phyloP scores from a whole-genome alignment of 2,797 vertebrate genomes.

The Psittacula echo region DNA sequence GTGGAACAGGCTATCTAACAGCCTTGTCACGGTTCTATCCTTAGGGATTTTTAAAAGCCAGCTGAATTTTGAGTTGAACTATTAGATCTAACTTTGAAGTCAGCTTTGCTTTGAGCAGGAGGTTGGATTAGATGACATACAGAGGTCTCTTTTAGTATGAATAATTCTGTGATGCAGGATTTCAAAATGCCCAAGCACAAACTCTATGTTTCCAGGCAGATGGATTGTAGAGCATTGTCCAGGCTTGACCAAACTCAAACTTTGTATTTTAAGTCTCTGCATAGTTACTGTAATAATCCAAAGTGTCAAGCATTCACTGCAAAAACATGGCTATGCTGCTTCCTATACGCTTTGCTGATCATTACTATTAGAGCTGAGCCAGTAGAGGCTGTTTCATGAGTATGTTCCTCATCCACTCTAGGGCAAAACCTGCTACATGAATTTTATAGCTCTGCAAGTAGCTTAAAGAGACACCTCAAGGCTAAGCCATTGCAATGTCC shows the following conservation, averaged over 20 bases:
- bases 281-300: neutral
- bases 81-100: slow-evolving; percentile 7
- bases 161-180: neutral
- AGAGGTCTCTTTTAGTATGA: neutral
- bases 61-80: neutral
- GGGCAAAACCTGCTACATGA: neutral
- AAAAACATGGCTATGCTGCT: neutral
- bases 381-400: neutral
- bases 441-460: neutral
- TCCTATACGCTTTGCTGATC: neutral
- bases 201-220: neutral
- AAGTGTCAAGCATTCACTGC: neutral
- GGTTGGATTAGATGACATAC: neutral
- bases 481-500: neutral
- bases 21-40: neutral
- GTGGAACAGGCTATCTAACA: neutral
- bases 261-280: neutral
- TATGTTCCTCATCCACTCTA: neutral
- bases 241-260: neutral
- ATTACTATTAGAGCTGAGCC: neutral
- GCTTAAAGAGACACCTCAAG: neutral
- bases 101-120: neutral
- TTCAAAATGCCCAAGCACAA: neutral
- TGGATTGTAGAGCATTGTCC: neutral
- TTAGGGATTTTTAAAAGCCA: neutral